Conservation (phyloP, 2,797 vertebrate species). For the Diplodus sargus region DNA sequence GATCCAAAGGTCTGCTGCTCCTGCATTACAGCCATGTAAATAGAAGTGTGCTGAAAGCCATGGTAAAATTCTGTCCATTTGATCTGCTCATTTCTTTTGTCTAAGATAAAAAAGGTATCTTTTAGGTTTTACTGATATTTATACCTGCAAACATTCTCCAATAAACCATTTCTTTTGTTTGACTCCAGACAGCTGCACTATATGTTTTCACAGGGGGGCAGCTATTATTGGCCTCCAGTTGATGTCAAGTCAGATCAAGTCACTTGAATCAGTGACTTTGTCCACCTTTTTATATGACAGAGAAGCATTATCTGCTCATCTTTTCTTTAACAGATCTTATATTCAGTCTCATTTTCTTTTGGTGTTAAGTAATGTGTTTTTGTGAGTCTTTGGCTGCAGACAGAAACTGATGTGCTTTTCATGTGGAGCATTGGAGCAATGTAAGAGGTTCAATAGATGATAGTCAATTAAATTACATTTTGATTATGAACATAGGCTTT, state of each 20-base stretch:
- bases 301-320: background rate
- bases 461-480: slow-evolving; percentile 26
- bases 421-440: slow-evolving; percentile 10
- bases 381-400: background rate
- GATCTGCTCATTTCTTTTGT: background rate
- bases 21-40: slow-evolving; percentile 37
- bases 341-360: slow-evolving; percentile 6
- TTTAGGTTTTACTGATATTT: background rate
- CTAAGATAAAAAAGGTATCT: background rate
- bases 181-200: background rate
- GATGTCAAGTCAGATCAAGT: slow-evolving; percentile 38
- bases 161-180: background rate
- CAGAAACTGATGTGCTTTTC: slow-evolving; percentile 31
- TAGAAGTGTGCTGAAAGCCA: background rate
- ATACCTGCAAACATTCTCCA: background rate
- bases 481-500: slow-evolving; percentile 8
- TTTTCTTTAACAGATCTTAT: slow-evolving; percentile 17
- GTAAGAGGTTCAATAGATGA: slow-evolving; percentile 15
- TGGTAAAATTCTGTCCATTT: background rate
- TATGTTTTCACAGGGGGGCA: slow-evolving; percentile 14
- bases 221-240: slow-evolving; percentile 28
- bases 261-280: slow-evolving; percentile 18
- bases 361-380: background rate
- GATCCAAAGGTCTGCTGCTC: slow-evolving; percentile 37
- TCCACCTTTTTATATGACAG: slow-evolving; percentile 27